Conservation (phyloP, 2,113 vertebrate genomes). For the Rhadina sibilatrix region DNA sequence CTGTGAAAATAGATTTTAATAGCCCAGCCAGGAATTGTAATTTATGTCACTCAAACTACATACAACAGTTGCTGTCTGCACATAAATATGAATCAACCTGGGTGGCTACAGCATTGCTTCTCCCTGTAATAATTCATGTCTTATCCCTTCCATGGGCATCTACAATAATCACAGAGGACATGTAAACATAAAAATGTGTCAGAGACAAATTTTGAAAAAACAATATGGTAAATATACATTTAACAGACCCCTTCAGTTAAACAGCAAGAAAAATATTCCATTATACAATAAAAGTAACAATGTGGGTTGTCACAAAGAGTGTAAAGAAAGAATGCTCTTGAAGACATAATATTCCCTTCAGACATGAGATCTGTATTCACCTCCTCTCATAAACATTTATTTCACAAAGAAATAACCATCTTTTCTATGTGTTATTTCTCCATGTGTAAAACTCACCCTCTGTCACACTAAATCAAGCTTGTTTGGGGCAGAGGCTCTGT, state of each 20-base stretch:
- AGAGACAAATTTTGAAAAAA: background rate
- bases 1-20: constrained; percentile 5
- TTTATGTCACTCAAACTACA: background rate
- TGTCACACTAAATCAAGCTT: background rate
- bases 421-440: background rate
- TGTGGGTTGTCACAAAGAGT: background rate
- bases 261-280: background rate
- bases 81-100: background rate
- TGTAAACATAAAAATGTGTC: accelerated
- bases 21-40: background rate
- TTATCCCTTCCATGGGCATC: background rate
- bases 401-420: background rate
- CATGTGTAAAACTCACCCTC: background rate
- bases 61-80: background rate
- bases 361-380: background rate
- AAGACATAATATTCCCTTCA: background rate
- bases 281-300: background rate
- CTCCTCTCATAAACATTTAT: background rate
- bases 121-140: background rate
- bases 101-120: background rate
- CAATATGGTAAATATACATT: background rate
- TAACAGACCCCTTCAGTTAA: background rate
- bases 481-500: background rate
- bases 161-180: background rate
- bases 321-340: background rate